Evolutionary conservation across 1,140 invertebrate genomes (phyloP).

Genomic region (Apolygus lucorum): DNA sequence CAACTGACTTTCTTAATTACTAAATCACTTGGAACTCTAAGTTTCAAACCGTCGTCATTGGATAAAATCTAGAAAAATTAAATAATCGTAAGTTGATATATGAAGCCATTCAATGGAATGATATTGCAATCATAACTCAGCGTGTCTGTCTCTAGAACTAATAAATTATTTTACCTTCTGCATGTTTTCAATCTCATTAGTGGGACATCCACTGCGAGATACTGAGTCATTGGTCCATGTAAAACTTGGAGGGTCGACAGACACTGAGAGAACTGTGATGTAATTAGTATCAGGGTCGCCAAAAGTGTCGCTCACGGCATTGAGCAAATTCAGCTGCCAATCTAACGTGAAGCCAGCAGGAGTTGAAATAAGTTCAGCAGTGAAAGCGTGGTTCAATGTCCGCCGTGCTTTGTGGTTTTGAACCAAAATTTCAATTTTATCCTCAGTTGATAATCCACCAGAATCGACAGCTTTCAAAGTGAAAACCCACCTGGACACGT

Average conservation of each 20-base stretch:
- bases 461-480: constrained; percentile 66
- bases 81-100: neutral
- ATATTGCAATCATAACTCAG: too few relatives aligned
- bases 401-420: constrained; percentile 69
- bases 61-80: neutral
- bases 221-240: constrained; percentile 84
- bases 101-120: too few relatives aligned
- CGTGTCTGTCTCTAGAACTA: too few relatives aligned
- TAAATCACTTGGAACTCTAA: neutral
- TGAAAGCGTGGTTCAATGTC: constrained; percentile 75
- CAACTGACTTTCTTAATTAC: neutral
- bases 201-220: constrained; percentile 62
- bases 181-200: constrained; percentile 56
- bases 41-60: neutral
- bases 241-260: constrained; percentile 52
- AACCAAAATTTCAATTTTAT: constrained; percentile 65
- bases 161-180: constrained; percentile 47
- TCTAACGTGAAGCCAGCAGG: constrained; percentile 27
- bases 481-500: constrained; percentile 76
- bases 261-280: constrained; percentile 57
- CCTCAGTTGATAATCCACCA: constrained; percentile 56
- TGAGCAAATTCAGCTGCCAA: constrained; percentile 49
- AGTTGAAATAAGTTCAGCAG: constrained; percentile 38
- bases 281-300: constrained; percentile 55
- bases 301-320: constrained; percentile 57